Evolutionary conservation across 2,888 invertebrate genomes (phyloP).

Genomic region (Ctenicera cuprea): DNA sequence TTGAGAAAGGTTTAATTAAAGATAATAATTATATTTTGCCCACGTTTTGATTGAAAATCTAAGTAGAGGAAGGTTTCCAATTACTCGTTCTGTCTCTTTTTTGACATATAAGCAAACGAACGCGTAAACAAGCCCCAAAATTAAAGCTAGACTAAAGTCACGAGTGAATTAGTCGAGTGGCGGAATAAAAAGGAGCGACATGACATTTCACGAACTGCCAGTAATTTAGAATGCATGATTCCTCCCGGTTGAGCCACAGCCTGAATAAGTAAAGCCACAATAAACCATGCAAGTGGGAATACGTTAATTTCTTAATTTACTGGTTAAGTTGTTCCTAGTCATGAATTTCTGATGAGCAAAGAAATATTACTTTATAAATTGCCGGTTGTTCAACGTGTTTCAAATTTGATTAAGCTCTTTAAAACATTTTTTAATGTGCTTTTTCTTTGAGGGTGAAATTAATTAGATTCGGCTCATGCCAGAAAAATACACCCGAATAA

Average conservation of each 20-base stretch:
- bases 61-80: slow-evolving; percentile 35
- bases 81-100: slow-evolving; percentile 22
- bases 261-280: slow-evolving; percentile 72
- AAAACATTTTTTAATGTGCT: slow-evolving; percentile 50
- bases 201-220: slow-evolving; percentile 69
- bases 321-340: slow-evolving; percentile 70
- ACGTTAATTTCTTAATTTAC: slow-evolving; percentile 73
- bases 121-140: neutral
- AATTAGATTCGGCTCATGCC: slow-evolving; percentile 47
- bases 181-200: slow-evolving; percentile 59
- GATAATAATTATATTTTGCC: too few relatives aligned
- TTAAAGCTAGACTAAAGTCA: slow-evolving; percentile 47
- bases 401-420: slow-evolving; percentile 69
- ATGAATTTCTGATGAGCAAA: slow-evolving; percentile 70
- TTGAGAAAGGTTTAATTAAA: too few relatives aligned
- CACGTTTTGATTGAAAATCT: neutral
- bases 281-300: slow-evolving; percentile 73
- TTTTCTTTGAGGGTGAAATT: slow-evolving; percentile 49
- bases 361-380: slow-evolving; percentile 71
- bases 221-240: slow-evolving; percentile 71
- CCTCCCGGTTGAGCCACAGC: slow-evolving; percentile 66
- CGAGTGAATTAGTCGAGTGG: slow-evolving; percentile 49
- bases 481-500: slow-evolving; percentile 32
- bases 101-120: slow-evolving; percentile 34
- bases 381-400: slow-evolving; percentile 67